Conservation (phyloP, 2,797 vertebrate genomes). For the Gymnopithys bicolor region DNA sequence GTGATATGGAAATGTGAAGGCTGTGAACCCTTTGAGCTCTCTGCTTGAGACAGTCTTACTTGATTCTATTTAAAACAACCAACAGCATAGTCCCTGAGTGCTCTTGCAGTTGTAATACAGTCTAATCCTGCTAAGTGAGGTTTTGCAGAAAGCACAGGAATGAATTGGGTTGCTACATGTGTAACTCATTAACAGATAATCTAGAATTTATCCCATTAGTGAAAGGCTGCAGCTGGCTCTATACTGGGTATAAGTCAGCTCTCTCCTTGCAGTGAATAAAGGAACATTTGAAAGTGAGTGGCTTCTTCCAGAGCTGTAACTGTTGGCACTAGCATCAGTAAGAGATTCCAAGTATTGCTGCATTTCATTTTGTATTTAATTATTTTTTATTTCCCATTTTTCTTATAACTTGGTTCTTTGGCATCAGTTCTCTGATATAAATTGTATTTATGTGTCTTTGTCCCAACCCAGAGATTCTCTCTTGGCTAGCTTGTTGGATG, state of each 20-base stretch:
- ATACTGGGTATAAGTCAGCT: background rate
- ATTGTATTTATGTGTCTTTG: background rate
- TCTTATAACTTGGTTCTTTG: background rate
- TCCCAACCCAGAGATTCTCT: constrained; percentile 89
- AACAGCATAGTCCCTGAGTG: background rate
- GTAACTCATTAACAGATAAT: constrained; percentile 12
- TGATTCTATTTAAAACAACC: constrained; percentile 43
- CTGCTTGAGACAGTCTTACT: background rate
- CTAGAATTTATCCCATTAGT: background rate
- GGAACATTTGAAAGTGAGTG: background rate
- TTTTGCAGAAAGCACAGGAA: background rate
- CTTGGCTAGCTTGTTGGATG: constrained; percentile 94
- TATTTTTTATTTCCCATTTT: background rate
- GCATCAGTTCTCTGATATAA: background rate
- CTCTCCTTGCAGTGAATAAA: background rate
- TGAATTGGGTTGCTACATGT: background rate
- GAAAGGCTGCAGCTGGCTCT: background rate
- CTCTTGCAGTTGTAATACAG: background rate
- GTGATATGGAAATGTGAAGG: background rate
- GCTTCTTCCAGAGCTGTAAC: background rate
- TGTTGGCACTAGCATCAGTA: background rate
- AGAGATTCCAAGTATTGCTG: background rate
- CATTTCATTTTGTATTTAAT: background rate
- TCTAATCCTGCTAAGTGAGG: constrained; percentile 26
- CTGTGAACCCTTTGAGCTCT: background rate